Percentiles rank a stretch among this genome's conserved stretches.
phyloP scores from a whole-genome alignment of 2,797 vertebrate species.

The Diglossa cyanea region DNA sequence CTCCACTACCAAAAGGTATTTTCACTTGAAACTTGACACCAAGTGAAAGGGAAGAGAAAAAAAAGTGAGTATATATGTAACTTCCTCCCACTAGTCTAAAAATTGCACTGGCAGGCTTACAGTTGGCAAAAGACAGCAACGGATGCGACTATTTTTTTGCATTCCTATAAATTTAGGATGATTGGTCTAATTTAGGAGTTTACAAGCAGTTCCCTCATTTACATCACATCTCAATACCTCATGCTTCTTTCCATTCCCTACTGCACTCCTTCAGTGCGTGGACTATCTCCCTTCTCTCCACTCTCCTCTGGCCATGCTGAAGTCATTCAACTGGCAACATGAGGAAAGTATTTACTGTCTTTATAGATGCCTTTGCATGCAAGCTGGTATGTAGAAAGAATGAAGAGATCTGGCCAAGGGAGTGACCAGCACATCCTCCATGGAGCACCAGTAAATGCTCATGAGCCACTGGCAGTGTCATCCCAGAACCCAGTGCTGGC shows the following conservation, averaged over 20 bases:
- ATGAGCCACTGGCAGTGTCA: not conserved
- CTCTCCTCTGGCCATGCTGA: not conserved
- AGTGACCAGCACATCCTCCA: not conserved
- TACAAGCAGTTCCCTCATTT: not conserved
- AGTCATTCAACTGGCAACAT: not conserved
- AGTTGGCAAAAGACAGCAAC: not conserved
- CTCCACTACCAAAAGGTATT: not conserved
- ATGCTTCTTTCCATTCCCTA: not conserved
- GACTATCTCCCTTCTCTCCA: not conserved
- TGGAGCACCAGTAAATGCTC: not conserved
- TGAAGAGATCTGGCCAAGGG: not conserved
- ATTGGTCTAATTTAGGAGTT: not conserved
- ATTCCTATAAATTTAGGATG: not conserved
- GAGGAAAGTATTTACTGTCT: slow-evolving; percentile 8
- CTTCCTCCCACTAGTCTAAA: slow-evolving; percentile 12
- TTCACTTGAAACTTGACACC: not conserved
- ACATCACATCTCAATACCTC: not conserved
- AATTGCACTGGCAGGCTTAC: slow-evolving; percentile 13
- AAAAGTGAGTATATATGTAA: not conserved
- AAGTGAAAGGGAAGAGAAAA: not conserved
- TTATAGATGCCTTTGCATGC: not conserved
- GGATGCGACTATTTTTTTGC: not conserved
- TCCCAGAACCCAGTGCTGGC: not conserved
- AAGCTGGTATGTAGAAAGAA: not conserved
- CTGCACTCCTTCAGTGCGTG: not conserved